Base-by-base conservation (phyloP, 2,888 invertebrate species). In the Choristoneura rosaceana region DNA sequence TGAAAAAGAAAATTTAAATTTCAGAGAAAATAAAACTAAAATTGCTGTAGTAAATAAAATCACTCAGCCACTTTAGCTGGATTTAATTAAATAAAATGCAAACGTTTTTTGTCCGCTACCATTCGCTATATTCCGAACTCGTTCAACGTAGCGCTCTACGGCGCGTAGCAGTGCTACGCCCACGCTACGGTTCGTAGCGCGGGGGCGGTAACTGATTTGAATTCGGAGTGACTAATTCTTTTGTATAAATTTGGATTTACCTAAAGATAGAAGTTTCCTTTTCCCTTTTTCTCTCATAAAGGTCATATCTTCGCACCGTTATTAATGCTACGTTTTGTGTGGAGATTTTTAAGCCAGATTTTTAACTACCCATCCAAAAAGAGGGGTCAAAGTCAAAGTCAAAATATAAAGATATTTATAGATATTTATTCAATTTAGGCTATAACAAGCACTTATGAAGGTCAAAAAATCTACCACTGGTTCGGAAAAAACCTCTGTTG, bases 141-240 rank as follows among this genome's bases (percentile, higher is more conserved):
- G 38, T 38, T 38, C 38, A 5, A 7, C 38, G 38, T 38, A 38
- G 12, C 38, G 38, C 3, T n/a, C 58, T 58, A 67, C 45, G 45
- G 4, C 58, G 4, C 58, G 66, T 58, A 66, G 66, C n/a, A 15
- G 58, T 10, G 55, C 58, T 67, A 67, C 66, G 58, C 66, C 66
- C 66, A 43, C 66, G 66, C 66, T 67, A 67, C 66, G 58, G 17
- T 10, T 41, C 60, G 66, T 55, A 58, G 55, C 66, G 66, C 66
- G 66, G 55, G 15, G 58, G 66, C 66, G 58, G n/a, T 34, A 15
- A 61, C 38, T 41, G 10, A 41, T 61, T 61, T 10, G 5, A 41
- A 52, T 52, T 52, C 8, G 17, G 41, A 12, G n/a, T 61, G 38
- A 41, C 41, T 41, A 41, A 60, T 61, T 61, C 41, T 61, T 12